Base-by-base conservation (phyloP, 2,888 invertebrate species). In the Nebria salina region DNA sequence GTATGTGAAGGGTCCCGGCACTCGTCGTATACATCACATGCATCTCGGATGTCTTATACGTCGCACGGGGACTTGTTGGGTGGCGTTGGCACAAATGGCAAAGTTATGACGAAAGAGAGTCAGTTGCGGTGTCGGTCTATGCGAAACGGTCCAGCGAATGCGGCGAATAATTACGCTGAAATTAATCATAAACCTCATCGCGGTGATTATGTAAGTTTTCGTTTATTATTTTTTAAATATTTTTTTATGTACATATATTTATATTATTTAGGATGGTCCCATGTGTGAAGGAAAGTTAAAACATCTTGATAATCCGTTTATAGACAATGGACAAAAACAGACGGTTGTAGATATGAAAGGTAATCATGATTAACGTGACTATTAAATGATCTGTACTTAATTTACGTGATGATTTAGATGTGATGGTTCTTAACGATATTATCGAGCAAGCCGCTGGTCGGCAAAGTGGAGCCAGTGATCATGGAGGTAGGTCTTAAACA, bases 381-480 rank as follows among this genome's bases (percentile, higher is more conserved):
- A 76, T 54, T 20, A 13, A 65, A 65, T 75, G 6, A 2, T 54
- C n/a, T 70, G 41, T 42, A 54, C 73, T 3, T 7, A n/a, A 42
- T 72, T 64, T 4, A 4, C 5, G 5, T 34, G 2, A 76, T 83
- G 80, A 89, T 91, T 77, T 91, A 98, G 98, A 98, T 92, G 97
- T 98, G 83, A 97, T 98, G 97, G 98, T 98, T 86, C 91, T 98
- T 86, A 98, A 97, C 89, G 97, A 98, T 89, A 97, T 98, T 87
- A 97, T 98, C 86, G 97, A 98, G 89, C 98, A 98, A 91, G 98
- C 96, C 82, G 95, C 97, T 82, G 95, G 96, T 85, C 92, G 95
- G 88, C 96, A 96, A 87, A 96, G 96, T 90, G 92, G 94, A 87
- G 93, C 94, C 82, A 95, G 95, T 87, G 96, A 96, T 84, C 95